Evolutionary conservation across 2,888 invertebrate genomes (phyloP), one percentile per base, ranked within the genome.

Genomic region (Agrotis exclamationis): DNA sequence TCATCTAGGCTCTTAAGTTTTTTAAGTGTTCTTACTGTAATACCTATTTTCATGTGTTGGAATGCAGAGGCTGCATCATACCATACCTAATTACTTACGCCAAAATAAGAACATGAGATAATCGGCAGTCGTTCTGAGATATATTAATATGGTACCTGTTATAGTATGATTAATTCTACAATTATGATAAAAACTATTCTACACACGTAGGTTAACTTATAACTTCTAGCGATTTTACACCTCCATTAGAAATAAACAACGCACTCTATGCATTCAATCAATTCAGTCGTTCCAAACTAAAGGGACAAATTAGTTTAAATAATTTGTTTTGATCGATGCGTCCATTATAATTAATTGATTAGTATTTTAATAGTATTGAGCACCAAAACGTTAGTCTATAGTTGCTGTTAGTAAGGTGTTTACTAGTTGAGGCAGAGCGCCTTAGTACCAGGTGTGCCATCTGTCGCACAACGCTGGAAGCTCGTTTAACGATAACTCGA

Each of bases 391-490:
- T 33, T 62, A 11, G 16, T 33, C 1, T 18, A 22, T 56, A 33
- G 39, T 18, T 47, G 57, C 0, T 48, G 16, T 11, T 33, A 59
- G n/a, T 11, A 18, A n/a, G 24, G 11, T 54, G 9, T 48, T 16
- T 64, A n/a, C 24, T 60, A 54, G 60, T 11, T 16, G 28, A 60
- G 54, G 44, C 62, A 51, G 20, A 57, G 51, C 67, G 53, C 48
- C 51, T 60, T 69, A 20, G 66, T 47, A 86, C 89, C 78, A 82
- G 82, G 86, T 68, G 70, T 87, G 94, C 93, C 94, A 94, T 94
- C 94, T 94, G 87, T 89, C 88, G 93, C 74, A 53, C 56, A 48
- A 62, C 69, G 74, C 62, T 80, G 76, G 86, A 86, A 93, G 88
- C 92, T 88, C 84, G 79, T 87, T 78, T 82, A 81, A 73, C 80